Percentiles rank a stretch among this genome's conserved stretches.
phyloP scores from a whole-genome alignment of 2,113 vertebrate species.

The Phyllostomus discolor region DNA sequence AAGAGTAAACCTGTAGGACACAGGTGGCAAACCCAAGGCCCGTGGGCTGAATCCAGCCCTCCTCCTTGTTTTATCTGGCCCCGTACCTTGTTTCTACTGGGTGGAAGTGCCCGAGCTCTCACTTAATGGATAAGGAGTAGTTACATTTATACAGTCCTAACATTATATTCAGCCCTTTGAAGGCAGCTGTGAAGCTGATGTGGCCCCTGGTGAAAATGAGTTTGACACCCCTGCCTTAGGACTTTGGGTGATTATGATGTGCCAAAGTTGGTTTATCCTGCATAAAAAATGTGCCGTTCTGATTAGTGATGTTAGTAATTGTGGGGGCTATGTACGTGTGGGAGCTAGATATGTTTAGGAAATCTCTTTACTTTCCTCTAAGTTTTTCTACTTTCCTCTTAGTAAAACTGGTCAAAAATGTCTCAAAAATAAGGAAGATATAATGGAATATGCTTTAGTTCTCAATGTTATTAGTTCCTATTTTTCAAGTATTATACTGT shows the following conservation, averaged over 20 bases:
- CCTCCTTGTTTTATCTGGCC: too few species aligned
- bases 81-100: too few species aligned
- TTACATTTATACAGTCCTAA: too few species aligned
- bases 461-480: not conserved
- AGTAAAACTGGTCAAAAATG: not conserved
- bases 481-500: not conserved
- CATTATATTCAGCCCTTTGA: too few species aligned
- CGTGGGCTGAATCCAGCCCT: too few species aligned
- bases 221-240: not conserved
- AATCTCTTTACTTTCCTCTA: not conserved
- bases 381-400: not conserved
- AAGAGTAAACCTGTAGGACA: not conserved
- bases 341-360: not conserved
- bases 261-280: not conserved
- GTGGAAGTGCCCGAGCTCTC: too few species aligned
- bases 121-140: too few species aligned
- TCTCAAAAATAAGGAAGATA: not conserved
- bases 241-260: not conserved
- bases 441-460: not conserved
- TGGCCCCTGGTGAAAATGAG: too few species aligned
- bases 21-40: too few species aligned
- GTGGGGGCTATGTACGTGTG: not conserved
- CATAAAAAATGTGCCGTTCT: not conserved
- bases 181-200: too few species aligned
- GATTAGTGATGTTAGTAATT: too few species aligned